These are phyloP conservation scores for Sander lucioperca DNA, from an alignment of 2,113 vertebrate species.

Conservation along the genomic window DNA sequence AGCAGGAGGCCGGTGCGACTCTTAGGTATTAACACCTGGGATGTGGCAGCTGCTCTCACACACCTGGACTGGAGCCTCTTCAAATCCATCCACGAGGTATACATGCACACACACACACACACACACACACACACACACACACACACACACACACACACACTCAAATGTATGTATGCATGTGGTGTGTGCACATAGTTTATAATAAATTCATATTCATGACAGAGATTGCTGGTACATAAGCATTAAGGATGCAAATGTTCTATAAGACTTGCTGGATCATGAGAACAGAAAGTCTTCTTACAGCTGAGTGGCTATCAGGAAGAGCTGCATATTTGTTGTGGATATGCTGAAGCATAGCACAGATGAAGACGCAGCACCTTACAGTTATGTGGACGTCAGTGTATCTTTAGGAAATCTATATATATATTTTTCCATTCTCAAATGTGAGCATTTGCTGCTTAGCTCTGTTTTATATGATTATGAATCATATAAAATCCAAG, in stretches of 20 bases:
- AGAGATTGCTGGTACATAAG: conserved; percentile 28
- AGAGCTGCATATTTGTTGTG: conserved; percentile 9
- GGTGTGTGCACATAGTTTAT: conserved; percentile 14
- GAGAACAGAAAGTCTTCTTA: conserved; percentile 34
- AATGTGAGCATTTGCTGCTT: not conserved
- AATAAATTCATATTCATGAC: conserved; percentile 39
- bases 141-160: conserved; percentile 19
- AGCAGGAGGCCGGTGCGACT: conserved; percentile 91
- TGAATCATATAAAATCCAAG: not conserved
- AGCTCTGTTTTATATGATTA: not conserved
- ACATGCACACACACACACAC: not conserved
- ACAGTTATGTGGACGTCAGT: not conserved
- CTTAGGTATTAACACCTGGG: conserved; percentile 97
- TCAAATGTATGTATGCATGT: conserved; percentile 16
- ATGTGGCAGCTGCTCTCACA: conserved; percentile 94
- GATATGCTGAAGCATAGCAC: conserved; percentile 13
- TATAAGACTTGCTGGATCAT: conserved; percentile 29
- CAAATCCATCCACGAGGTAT: conserved; percentile 96
- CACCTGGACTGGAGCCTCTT: conserved; percentile 98
- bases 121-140: conserved; percentile 8
- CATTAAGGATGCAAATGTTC: conserved; percentile 50
- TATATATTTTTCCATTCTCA: not conserved
- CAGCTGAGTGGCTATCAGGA: conserved; percentile 40
- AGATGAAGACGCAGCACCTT: conserved; percentile 7
- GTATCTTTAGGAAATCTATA: not conserved